phyloP scores from a whole-genome alignment of 2,888 invertebrate species.

The Chrysodeixis includens region DNA sequence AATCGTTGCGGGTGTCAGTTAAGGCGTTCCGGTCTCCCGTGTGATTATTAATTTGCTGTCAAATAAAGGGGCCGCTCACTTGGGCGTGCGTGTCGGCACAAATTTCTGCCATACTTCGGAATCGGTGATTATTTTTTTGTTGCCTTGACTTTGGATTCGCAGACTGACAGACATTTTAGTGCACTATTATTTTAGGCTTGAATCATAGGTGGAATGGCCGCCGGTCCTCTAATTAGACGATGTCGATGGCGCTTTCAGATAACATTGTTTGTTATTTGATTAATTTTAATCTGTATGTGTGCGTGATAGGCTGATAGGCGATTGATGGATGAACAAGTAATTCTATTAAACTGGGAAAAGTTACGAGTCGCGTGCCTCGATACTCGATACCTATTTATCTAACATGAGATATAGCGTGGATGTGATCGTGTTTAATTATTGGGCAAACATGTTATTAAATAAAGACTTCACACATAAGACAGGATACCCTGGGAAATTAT shows the following conservation, averaged over 20 bases:
- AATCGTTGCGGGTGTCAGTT: slow-evolving; percentile 73
- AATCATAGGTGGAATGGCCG: slow-evolving; percentile 72
- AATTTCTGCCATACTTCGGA: slow-evolving; percentile 89
- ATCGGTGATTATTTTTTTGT: slow-evolving; percentile 88
- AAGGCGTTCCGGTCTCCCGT: slow-evolving; percentile 79
- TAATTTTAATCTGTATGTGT: slow-evolving; percentile 41
- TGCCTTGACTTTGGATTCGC: slow-evolving; percentile 84
- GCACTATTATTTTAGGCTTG: slow-evolving; percentile 75
- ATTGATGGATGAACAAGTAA: slow-evolving; percentile 41
- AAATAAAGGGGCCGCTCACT: slow-evolving; percentile 89
- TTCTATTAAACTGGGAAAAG: slow-evolving; percentile 39
- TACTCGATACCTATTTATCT: slow-evolving; percentile 15
- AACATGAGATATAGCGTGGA: slow-evolving; percentile 16
- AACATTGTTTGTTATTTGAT: slow-evolving; percentile 49
- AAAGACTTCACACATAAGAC: slow-evolving; percentile 24
- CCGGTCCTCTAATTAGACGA: slow-evolving; percentile 74
- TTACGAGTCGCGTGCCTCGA: slow-evolving; percentile 16
- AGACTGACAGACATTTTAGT: slow-evolving; percentile 84
- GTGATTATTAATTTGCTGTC: slow-evolving; percentile 89
- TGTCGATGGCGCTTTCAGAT: slow-evolving; percentile 67
- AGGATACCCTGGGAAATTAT: slow-evolving; percentile 21
- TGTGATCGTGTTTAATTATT: slow-evolving; percentile 26
- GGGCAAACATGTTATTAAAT: slow-evolving; percentile 28
- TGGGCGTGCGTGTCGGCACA: slow-evolving; percentile 89
- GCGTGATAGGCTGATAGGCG: slow-evolving; percentile 45